phyloP scores from a whole-genome alignment of 1,140 invertebrate genomes.

The Drosophila obscura region DNA sequence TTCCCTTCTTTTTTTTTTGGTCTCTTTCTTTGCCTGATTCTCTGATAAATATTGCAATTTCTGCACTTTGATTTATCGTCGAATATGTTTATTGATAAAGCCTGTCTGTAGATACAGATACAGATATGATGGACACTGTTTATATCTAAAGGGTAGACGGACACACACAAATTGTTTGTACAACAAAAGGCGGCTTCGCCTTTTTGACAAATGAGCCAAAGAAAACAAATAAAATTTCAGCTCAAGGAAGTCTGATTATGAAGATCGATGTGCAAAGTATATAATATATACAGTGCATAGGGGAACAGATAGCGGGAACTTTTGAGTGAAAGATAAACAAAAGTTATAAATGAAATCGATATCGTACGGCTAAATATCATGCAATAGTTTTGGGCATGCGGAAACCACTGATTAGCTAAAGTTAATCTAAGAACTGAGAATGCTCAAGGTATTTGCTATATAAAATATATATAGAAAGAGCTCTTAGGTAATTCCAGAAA shows the following conservation, averaged over 20 bases:
- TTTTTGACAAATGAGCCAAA: constrained; percentile 50
- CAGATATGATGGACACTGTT: constrained; percentile 25
- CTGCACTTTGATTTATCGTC: constrained; percentile 42
- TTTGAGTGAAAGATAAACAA: constrained; percentile 2
- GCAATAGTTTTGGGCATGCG: not conserved
- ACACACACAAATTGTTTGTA: constrained; percentile 51
- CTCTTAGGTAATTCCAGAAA: constrained; percentile 34
- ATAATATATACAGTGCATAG: not conserved
- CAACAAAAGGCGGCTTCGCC: constrained; percentile 29
- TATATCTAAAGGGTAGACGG: constrained; percentile 16
- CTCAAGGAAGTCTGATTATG: constrained; percentile 18
- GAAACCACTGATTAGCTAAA: constrained; percentile 17
- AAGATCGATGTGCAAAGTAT: constrained; percentile 36
- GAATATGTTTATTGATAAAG: constrained; percentile 21
- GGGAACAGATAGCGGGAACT: constrained; percentile 8
- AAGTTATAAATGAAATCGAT: constrained; percentile 20
- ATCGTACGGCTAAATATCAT: constrained; percentile 12
- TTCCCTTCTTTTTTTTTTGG: not conserved
- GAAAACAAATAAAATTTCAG: constrained; percentile 45
- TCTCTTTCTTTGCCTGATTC: not conserved
- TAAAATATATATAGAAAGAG: constrained; percentile 8
- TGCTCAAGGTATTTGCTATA: constrained; percentile 10
- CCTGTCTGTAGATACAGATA: constrained; percentile 3
- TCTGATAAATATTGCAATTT: constrained; percentile 41
- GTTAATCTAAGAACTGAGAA: constrained; percentile 22